Evolutionary conservation across 2,888 invertebrate species (phyloP).

Genomic region (Drosophila lutescens): DNA sequence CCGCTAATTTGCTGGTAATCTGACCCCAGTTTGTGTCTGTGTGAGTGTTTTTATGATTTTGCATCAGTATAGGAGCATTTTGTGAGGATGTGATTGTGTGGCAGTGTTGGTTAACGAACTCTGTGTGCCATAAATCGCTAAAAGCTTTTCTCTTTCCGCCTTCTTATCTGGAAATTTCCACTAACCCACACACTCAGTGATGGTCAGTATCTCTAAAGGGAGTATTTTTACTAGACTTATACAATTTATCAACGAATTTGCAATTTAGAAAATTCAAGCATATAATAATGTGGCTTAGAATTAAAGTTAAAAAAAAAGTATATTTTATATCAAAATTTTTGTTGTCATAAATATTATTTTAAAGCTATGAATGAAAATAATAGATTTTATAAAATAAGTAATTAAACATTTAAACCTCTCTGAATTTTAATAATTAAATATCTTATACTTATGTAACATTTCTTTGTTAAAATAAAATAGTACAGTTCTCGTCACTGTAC

Average conservation of each 20-base stretch:
- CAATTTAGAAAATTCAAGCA: too few relatives aligned
- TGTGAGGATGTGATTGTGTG: slow-evolving; percentile 8
- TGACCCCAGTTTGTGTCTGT: slow-evolving; percentile 43
- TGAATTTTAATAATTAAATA: too few relatives aligned
- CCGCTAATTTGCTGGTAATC: slow-evolving; percentile 60
- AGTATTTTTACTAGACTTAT: too few relatives aligned
- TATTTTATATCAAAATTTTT: too few relatives aligned
- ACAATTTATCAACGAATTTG: too few relatives aligned
- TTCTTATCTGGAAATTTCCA: slow-evolving; percentile 10
- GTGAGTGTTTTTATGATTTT: slow-evolving; percentile 11
- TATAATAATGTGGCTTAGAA: too few relatives aligned
- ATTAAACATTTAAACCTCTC: too few relatives aligned
- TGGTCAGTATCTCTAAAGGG: neutral
- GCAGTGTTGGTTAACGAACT: slow-evolving; percentile 37
- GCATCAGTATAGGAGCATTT: neutral
- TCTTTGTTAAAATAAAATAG: neutral
- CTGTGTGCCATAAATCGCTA: slow-evolving; percentile 33
- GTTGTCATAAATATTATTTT: too few relatives aligned
- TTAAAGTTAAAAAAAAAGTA: too few relatives aligned
- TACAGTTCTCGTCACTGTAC: neutral
- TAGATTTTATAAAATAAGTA: too few relatives aligned
- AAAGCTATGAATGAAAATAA: too few relatives aligned
- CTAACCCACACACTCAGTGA: slow-evolving; percentile 1
- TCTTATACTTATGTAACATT: too few relatives aligned
- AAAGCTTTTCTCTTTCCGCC: slow-evolving; percentile 35